A percentile compares a stretch with the other conserved stretches of the same genome.
Evolutionary conservation across 2,797 vertebrate species (phyloP).

Genomic region (Ctenochaetus hawaiiensis): DNA sequence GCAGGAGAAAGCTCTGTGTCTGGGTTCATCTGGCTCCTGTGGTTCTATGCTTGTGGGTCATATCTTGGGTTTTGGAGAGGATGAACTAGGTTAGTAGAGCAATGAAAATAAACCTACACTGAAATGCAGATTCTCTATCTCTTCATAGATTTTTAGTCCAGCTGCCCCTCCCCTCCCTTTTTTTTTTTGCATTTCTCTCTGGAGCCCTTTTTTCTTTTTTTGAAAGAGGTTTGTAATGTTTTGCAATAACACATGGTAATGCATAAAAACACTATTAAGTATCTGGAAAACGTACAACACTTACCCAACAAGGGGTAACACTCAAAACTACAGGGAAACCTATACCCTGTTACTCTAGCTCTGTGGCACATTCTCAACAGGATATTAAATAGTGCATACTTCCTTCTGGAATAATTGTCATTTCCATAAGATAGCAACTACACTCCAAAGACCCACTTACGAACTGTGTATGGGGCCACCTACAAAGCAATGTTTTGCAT

Average conservation of each 20-base stretch:
- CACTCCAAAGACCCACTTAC: slow-evolving; percentile 54
- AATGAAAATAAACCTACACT: slow-evolving; percentile 10
- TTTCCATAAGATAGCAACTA: slow-evolving; percentile 69
- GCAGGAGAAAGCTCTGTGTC: slow-evolving; percentile 96
- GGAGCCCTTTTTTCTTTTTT: not conserved
- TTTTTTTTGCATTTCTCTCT: slow-evolving; percentile 12
- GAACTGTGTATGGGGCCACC: slow-evolving; percentile 56
- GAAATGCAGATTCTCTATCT: not conserved
- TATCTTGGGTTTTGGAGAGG: slow-evolving; percentile 97
- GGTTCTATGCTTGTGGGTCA: slow-evolving; percentile 92
- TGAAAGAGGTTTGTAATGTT: slow-evolving; percentile 17
- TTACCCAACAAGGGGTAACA: slow-evolving; percentile 38
- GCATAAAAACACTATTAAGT: not conserved
- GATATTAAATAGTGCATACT: slow-evolving; percentile 66
- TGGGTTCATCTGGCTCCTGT: slow-evolving; percentile 91
- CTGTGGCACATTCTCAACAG: slow-evolving; percentile 65
- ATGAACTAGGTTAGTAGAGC: slow-evolving; percentile 92
- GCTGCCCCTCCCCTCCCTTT: not conserved
- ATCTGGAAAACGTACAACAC: slow-evolving; percentile 16
- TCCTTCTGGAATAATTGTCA: slow-evolving; percentile 67
- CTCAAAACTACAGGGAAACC: slow-evolving; percentile 47
- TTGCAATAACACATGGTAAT: slow-evolving; percentile 9
- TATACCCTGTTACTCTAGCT: slow-evolving; percentile 47
- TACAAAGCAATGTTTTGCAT: slow-evolving; percentile 50
- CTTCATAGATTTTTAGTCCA: not conserved